Evolutionary conservation across 2,113 vertebrate genomes (phyloP), one percentile per base, ranked within the genome.

Genomic region (Channa argus): DNA sequence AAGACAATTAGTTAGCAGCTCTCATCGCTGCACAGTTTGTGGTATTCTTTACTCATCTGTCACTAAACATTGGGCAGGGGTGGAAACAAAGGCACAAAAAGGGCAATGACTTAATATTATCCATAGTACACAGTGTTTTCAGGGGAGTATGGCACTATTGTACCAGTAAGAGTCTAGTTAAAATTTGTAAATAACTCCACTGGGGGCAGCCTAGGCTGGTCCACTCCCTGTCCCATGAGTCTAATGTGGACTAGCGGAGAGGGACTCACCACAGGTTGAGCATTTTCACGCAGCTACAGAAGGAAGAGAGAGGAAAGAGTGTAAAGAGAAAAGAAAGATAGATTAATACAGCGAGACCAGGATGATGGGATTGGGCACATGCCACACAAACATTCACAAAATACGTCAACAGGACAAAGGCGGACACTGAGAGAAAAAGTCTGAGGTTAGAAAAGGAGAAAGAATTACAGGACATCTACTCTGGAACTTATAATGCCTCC

Each of bases 281-380:
- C 96, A 99, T 99, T 99, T 99, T 99, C 97, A 99, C 96, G 97
- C 98, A 99, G 98, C 98, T 99, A 98, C 95, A 97, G 95, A 95
- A 86, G 86, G 84, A 93, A 89, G 78, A 90, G 86, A 92, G 85
- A 92, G 85, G 85, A 87, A 85, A 90, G 87, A 85, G 94, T 95
- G 95, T 95, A 95, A 94, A 96, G 95, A 97, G 94, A 96, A 96
- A 95, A 94, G 94, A 95, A 94, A 94, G 94, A 95, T 91, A 96
- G 90, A 94, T 95, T 95, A 96, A 96, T 95, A 96, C 93, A 96
- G 94, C 95, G 85, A 94, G 94, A 94, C 96, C 92, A 44, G 95
- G 95, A 94, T 75, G 95, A 94, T 77, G 95, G 96, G 74, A 71
- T 94, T 92, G 86, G 82, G 74, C 66, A 83, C 92, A 92, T 93